Percentiles rank a stretch among this genome's conserved stretches.
These are phyloP conservation scores for Drosophila prolongata DNA, from an alignment of 2,888 invertebrate genomes.

Conservation along the genomic window DNA sequence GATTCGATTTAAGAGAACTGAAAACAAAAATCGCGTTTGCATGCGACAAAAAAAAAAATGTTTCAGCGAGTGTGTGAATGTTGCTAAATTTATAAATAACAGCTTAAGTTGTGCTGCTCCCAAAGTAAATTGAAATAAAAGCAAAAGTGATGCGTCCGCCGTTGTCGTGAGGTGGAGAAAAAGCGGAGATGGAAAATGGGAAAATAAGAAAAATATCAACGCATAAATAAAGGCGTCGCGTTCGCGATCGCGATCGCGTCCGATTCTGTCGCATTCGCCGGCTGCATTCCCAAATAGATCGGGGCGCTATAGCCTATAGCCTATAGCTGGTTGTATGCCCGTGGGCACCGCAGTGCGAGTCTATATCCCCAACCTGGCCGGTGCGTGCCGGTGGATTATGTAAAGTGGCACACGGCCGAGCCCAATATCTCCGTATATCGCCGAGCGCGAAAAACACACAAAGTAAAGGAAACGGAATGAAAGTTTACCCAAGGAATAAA, in stretches of 20 bases:
- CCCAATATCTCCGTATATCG: conserved; percentile 12
- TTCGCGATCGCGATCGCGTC: conserved; percentile 47
- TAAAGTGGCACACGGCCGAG: conserved; percentile 61
- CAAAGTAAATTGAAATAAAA: conserved; percentile 40
- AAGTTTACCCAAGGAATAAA: conserved; percentile 12
- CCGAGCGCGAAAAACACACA: conserved; percentile 21
- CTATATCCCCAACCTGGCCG: conserved; percentile 27
- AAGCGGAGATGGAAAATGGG: conserved; percentile 27
- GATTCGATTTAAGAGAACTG: conserved; percentile 22
- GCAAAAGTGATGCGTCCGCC: conserved; percentile 29
- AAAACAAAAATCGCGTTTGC: conserved; percentile 40
- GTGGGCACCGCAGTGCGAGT: conserved; percentile 5
- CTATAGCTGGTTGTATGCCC: conserved; percentile 10
- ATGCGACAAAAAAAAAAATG: conserved; percentile 51
- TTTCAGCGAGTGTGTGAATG: conserved; percentile 35
- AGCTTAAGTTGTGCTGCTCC: conserved; percentile 50
- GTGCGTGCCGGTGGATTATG: conserved; percentile 71
- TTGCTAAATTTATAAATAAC: conserved; percentile 77
- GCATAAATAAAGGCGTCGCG: conserved; percentile 70
- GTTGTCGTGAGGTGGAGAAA: conserved; percentile 16
- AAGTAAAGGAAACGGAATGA: conserved; percentile 17
- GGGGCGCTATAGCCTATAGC: conserved; percentile 17
- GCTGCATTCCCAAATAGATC: conserved; percentile 54
- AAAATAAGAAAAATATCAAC: conserved; percentile 56
- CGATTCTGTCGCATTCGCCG: conserved; percentile 59